phyloP scores from a whole-genome alignment of 2,888 invertebrate genomes.

The Fragum whitleyi region DNA sequence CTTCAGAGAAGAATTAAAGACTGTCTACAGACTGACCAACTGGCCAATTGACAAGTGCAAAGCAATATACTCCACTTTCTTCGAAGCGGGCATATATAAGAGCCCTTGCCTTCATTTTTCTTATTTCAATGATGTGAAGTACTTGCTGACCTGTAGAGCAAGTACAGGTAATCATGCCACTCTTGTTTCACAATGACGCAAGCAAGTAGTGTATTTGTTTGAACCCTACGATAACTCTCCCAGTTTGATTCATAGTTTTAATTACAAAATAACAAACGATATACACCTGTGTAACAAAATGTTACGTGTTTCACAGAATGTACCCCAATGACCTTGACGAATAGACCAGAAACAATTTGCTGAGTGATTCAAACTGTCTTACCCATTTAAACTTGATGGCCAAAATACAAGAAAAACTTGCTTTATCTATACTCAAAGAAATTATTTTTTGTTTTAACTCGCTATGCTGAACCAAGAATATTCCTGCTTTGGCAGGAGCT shows the following conservation, averaged over 20 bases:
- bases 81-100: no score
- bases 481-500: background rate
- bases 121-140: no score
- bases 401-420: background rate
- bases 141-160: no score
- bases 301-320: background rate
- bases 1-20: no score
- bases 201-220: background rate
- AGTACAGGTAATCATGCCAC: no score
- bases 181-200: no score
- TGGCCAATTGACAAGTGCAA: no score
- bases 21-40: no score
- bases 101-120: no score
- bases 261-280: background rate
- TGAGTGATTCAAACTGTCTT: background rate
- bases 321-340: background rate
- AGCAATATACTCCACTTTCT: no score
- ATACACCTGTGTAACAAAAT: background rate
- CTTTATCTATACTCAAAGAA: background rate
- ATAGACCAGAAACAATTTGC: background rate
- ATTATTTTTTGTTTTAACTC: background rate
- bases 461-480: background rate
- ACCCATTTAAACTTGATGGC: background rate
- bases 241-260: conserved; percentile 4
- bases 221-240: background rate